Base-by-base conservation (phyloP, 2,113 vertebrate genomes). In the Loxodonta africana region DNA sequence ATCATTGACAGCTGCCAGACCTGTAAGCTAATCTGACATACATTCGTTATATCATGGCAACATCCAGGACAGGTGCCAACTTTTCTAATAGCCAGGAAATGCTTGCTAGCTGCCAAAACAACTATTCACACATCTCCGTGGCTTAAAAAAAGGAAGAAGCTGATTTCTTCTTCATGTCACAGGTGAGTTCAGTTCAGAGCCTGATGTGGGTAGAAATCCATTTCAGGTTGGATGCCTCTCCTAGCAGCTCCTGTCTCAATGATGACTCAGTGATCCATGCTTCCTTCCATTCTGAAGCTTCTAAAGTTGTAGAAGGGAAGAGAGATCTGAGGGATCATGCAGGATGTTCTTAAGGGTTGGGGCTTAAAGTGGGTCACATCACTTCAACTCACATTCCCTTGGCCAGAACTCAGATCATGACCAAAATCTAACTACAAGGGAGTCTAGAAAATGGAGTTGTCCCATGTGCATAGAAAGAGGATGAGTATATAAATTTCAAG, bases 371-470 rank as follows among this genome's bases (percentile, higher is more conserved):
- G 26, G 17, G 23, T 15, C 14, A 6, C 0, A 4, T 41, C n/a
- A 1, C 14, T 80, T 65, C 74, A 11, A 0, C 41, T 30, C 0
- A 5, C 0, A 3, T 15, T 63, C 20, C 20, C 30, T 37, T 6
- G 28, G 21, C 46, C 37, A 48, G 63, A n/a, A 63, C 20, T 37
- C 44, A 25, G 18, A 25, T 33, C 25, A 11, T n/a, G 80, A 48
- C 30, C 41, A 3, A 1, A 12, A 1, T 41, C 44, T 57, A 3
- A 25, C 33, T 17, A 2, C 28, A 15, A 12, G 9, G 25, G 28
- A 46, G 25, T 25, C 83, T 69, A 7, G 30, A 15, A 14, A 18
- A 7, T 7, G n/a, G 2, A 7, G 8, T 26, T 63, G 11, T 37
- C n/a, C 74, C 4, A 1, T 12, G 60, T 15, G 9, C 12, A 4